Conservation (phyloP, 2,888 invertebrate genomes). For the Spodoptera exigua region DNA sequence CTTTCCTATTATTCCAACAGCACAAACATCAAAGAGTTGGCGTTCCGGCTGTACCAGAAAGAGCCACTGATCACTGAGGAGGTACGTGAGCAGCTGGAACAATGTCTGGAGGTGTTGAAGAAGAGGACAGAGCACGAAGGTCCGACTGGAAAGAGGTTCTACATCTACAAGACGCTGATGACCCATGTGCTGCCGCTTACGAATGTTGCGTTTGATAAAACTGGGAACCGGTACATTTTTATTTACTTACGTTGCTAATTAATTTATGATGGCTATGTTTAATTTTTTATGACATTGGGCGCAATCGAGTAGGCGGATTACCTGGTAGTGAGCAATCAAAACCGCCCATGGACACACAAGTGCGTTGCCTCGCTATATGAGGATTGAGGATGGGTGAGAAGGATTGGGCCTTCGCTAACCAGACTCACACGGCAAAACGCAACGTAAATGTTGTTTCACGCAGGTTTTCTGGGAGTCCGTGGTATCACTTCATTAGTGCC, state of each 20-base stretch:
- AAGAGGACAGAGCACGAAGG: slow-evolving; percentile 90
- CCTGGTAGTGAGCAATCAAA: too few relatives aligned
- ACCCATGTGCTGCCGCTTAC: slow-evolving; percentile 93
- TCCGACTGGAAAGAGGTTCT: slow-evolving; percentile 90
- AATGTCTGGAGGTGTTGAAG: slow-evolving; percentile 90
- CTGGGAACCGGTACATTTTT: slow-evolving; percentile 88
- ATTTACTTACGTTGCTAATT: neutral
- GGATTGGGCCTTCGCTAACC: too few relatives aligned
- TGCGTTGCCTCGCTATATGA: too few relatives aligned
- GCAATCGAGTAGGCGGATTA: too few relatives aligned
- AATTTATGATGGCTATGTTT: neutral
- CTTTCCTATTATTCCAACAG: slow-evolving; percentile 67
- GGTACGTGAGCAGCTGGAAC: slow-evolving; percentile 88
- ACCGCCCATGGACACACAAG: too few relatives aligned
- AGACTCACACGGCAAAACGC: too few relatives aligned
- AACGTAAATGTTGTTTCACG: too few relatives aligned
- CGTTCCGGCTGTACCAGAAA: slow-evolving; percentile 81
- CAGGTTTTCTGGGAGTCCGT: too few relatives aligned
- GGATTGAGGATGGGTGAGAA: too few relatives aligned
- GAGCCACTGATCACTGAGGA: slow-evolving; percentile 90
- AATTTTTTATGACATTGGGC: neutral
- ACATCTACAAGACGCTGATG: slow-evolving; percentile 91
- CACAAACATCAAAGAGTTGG: slow-evolving; percentile 88
- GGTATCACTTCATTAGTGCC: too few relatives aligned
- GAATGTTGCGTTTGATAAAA: slow-evolving; percentile 92